These are phyloP conservation scores for Polia nebulosa DNA, from an alignment of 2,888 invertebrate genomes.

Conservation along the genomic window DNA sequence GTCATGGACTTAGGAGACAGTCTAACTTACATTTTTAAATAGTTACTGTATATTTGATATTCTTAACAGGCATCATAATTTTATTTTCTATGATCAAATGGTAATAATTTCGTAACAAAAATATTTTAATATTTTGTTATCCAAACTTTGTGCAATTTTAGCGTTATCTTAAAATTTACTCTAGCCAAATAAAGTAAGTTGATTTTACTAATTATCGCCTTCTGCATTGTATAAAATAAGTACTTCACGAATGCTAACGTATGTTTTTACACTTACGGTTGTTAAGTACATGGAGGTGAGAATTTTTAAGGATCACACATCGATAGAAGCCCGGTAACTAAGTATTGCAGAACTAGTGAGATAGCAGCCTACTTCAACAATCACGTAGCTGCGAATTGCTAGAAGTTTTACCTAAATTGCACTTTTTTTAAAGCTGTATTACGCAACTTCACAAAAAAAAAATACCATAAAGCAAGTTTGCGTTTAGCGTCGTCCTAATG, in stretches of 20 bases:
- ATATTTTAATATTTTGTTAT: conserved; percentile 57
- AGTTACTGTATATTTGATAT: conserved; percentile 61
- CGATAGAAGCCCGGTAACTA: neutral
- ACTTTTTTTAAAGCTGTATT: neutral
- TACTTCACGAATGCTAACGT: conserved; percentile 16
- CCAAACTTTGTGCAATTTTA: conserved; percentile 52
- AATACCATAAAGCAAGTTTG: neutral
- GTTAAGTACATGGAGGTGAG: conserved; percentile 13
- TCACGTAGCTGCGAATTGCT: neutral
- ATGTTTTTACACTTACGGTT: conserved; percentile 31
- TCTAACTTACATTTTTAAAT: conserved; percentile 27
- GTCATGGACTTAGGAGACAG: conserved; percentile 15
- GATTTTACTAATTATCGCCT: conserved; percentile 9
- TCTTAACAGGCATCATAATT: conserved; percentile 51
- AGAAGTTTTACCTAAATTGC: neutral
- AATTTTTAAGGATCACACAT: conserved; percentile 31
- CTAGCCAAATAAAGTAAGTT: conserved; percentile 14
- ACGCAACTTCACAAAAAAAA: neutral
- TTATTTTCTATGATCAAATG: conserved; percentile 50
- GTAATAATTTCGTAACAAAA: conserved; percentile 63
- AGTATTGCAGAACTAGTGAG: neutral
- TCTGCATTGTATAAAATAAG: conserved; percentile 17
- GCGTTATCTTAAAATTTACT: conserved; percentile 44
- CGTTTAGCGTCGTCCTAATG: too few relatives aligned
- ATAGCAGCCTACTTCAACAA: too few relatives aligned